Evolutionary conservation across 2,113 vertebrate species (phyloP), one percentile per base, ranked within the genome.

Genomic region (Hipposideros armiger): DNA sequence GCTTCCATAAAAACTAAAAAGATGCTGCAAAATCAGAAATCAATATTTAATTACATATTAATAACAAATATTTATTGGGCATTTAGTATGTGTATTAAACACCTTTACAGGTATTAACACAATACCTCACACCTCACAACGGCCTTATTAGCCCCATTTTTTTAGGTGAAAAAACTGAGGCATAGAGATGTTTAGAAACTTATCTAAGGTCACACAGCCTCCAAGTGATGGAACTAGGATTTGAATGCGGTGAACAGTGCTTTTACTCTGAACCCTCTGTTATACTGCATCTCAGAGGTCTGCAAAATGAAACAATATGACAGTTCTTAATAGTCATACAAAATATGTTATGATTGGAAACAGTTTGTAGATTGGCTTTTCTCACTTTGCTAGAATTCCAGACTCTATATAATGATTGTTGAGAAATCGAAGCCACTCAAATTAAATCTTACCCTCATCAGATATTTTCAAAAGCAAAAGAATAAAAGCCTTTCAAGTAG

Each of bases 391-490:
- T 72, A 10, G 36, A 77, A 91, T 91, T 81, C 14, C 52, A 77
- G 58, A 72, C 52, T 50, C 3, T 74, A 20, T 50, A 28, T 74
- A 58, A 83, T 36, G 56, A 80, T 76, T 24, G 2, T 76, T 91
- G 50, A 84, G 62, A 73, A 80, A 78, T 80, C 28, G 91, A 42
- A 93, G 45, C 36, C 67, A 76, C 42, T 72, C 28, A 86, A 90
- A 80, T 62, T 47, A 76, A 94, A 62, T 80, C 16, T 81, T 85
- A 32, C 10, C 78, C 14, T 76, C 19, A 66, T 40, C 72, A 93
- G 91, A 81, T 90, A 80, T 72, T 87, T 96, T 70, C 50, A 72
- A 95, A 92, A 66, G 9, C 67, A 47, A 85, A 87, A 74, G n/a
- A 52, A 70, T 20, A 76, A 95, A 85, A 36, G 30, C 20, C 24